Evolutionary conservation across 92 coral and sea anemone species (phyloP), one percentile per base, ranked within the genome.

Genomic region (Plumapathes pennacea): DNA sequence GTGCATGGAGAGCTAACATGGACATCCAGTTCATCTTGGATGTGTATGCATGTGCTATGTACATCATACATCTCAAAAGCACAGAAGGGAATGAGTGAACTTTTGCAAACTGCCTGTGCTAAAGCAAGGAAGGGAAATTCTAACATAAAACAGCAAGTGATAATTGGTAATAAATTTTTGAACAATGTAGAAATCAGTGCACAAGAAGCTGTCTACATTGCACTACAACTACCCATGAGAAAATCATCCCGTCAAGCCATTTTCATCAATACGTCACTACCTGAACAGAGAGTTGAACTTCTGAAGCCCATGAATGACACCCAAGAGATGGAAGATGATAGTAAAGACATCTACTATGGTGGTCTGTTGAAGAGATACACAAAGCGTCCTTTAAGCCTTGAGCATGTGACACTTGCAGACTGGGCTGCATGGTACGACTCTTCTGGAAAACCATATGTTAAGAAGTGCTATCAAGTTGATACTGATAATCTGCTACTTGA

Each of bases 371-470:
- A 76, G 27, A n/a, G 83, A 43, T 66, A 66, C 44, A 44, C 25
- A n/a, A 59, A 69, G 20, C 46, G 64, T 0, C 53, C 66, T 29
- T 13, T 4, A 12, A 44, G 19, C 4, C 39, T 60, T 1, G 79
- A 79, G 47, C 7, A 62, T 42, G 3, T 53, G 31, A 69, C 78
- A 13, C 46, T 77, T 14, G 83, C 76, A 25, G 83, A 76, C 41
- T 77, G 84, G 84, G 77, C 64, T 25, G 83, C 59, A 59, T 77
- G 78, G 78, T 77, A 78, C 71, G 85, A 78, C 37, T 25, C 13
- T 25, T 25, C 47, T 60, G 60, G 69, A 34, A 58, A 38, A 43
- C 64, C 64, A 40, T 39, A 58, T 58, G 24, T 58, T 24, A 58
- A 48, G 53, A 43, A 60, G 57, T 26, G 66, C 34, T 30, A 69